Evolutionary conservation across 2,797 vertebrate genomes (phyloP).

Genomic region (Xyrichtys novacula): DNA sequence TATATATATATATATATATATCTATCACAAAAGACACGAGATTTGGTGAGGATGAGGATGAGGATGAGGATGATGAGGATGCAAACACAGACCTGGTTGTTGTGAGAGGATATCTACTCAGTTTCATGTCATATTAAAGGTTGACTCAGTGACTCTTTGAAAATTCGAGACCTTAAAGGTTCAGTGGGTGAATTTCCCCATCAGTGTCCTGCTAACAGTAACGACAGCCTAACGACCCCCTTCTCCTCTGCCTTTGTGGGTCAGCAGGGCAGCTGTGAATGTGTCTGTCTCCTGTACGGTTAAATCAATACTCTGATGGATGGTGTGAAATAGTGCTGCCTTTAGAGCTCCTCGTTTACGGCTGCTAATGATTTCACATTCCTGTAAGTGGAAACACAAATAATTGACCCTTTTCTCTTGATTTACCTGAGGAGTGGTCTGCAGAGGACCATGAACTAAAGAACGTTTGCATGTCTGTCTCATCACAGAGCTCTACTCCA

Average conservation of each 20-base stretch:
- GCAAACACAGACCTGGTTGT: too few relatives aligned
- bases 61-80: too few relatives aligned
- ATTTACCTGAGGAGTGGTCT: background rate
- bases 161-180: too few relatives aligned
- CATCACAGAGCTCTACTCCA: too few relatives aligned
- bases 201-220: background rate
- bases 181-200: background rate
- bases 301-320: conserved; percentile 8
- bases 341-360: background rate
- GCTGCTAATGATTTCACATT: background rate
- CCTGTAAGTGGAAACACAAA: background rate
- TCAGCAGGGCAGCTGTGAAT: conserved; percentile 23
- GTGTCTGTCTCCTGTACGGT: background rate
- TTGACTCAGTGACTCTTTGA: too few relatives aligned
- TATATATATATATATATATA: too few relatives aligned
- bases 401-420: background rate
- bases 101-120: too few relatives aligned
- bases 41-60: too few relatives aligned
- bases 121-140: too few relatives aligned
- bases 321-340: conserved; percentile 1
- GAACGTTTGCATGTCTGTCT: too few relatives aligned
- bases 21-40: too few relatives aligned
- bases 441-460: background rate
- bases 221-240: background rate
- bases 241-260: conserved; percentile 6